A percentile compares a stretch with the other conserved stretches of the same genome.
Evolutionary conservation across 2,113 vertebrate species (phyloP).

Genomic region (Malurus alboscapulatus): DNA sequence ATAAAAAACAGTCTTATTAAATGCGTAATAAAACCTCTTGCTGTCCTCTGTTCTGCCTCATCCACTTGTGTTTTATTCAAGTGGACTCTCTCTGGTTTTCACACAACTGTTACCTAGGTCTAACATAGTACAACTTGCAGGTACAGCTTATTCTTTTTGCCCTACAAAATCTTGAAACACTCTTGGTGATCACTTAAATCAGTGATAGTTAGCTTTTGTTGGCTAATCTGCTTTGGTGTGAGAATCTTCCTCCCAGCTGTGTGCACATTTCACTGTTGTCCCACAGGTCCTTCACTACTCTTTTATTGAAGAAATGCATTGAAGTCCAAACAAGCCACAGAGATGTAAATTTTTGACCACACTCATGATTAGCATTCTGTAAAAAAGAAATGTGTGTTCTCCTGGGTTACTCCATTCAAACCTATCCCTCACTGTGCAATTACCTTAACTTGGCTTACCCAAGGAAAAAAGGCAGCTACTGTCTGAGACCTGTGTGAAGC

Average conservation of each 20-base stretch:
- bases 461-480: not conserved
- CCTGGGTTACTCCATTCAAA: not conserved
- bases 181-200: not conserved
- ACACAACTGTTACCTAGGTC: not conserved
- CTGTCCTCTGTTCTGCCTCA: not conserved
- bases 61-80: not conserved
- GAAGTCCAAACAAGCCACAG: not conserved
- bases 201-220: not conserved
- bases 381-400: not conserved
- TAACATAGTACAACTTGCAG: not conserved
- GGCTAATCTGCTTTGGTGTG: not conserved
- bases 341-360: not conserved
- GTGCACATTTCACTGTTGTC: not conserved
- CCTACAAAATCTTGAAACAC: not conserved
- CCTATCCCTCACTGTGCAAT: slow-evolving; percentile 11
- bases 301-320: not conserved
- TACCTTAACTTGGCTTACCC: rapidly evolving
- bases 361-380: not conserved
- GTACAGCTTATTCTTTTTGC: not conserved
- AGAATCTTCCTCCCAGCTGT: not conserved
- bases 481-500: not conserved
- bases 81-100: not conserved
- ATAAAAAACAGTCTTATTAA: not conserved
- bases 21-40: not conserved
- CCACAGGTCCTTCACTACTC: not conserved